Conservation (phyloP, 37 sponge, comb jelly and placozoan genomes). For the Diacarnus erythraeanus region DNA sequence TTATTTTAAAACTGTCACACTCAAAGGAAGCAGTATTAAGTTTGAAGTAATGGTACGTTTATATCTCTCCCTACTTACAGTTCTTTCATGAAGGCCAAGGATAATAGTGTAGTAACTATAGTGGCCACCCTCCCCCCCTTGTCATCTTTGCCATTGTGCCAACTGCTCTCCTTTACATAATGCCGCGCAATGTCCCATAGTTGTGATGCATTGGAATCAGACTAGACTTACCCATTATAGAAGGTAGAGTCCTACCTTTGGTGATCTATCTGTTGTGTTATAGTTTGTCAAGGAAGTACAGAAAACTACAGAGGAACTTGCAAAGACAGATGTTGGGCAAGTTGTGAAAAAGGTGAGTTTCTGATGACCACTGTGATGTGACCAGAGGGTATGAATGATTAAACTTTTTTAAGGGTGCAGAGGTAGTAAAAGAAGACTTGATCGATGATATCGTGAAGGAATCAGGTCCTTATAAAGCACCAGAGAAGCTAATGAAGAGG, state of each 20-base stretch:
- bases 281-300: constrained; percentile 42
- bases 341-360: constrained; percentile 48
- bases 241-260: too few relatives aligned
- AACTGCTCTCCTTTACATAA: neutral
- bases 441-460: constrained; percentile 73
- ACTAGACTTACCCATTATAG: too few relatives aligned
- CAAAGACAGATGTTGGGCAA: constrained; percentile 61
- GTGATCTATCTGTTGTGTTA: neutral
- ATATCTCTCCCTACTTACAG: too few relatives aligned
- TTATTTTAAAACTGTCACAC: too few relatives aligned
- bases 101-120: too few relatives aligned
- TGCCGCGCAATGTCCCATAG: too few relatives aligned
- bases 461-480: constrained; percentile 71
- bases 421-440: constrained; percentile 68
- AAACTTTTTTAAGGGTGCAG: constrained; percentile 55
- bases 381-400: too few relatives aligned
- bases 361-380: too few relatives aligned
- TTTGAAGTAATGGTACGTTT: too few relatives aligned
- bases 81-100: too few relatives aligned
- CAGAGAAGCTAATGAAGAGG: constrained; percentile 38
- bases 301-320: constrained; percentile 58
- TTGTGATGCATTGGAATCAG: too few relatives aligned
- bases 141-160: neutral
- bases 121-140: neutral
- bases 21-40: too few relatives aligned